Base-by-base conservation (phyloP, 2,888 invertebrate genomes). In the Pachymerium ferrugineum region DNA sequence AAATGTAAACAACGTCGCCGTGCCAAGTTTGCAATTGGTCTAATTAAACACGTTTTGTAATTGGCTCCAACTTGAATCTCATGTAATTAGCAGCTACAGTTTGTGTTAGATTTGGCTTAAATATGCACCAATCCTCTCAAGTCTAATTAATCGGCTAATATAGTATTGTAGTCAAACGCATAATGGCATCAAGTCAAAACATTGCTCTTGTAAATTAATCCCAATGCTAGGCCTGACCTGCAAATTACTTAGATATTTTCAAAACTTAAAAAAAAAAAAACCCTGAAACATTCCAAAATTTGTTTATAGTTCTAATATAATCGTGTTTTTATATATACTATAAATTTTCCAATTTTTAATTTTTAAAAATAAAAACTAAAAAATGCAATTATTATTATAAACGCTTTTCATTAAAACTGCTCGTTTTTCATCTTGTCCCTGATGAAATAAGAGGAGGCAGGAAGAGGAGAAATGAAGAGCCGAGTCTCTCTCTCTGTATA, bases 381-480 rank as follows among this genome's bases (percentile, higher is more conserved):
- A 62, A 62, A 25, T 6, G 28, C 38, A 62, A 28, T 25, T 62
- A 62, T 47, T 47, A 47, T 62, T 62, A 62, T 62, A 62, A 62
- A 62, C 28, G 62, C 28, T 62, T 62, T 62, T 62, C 62, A 62
- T 62, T 62, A 62, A 62, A 62, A 62, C 62, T 28, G 28, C 62
- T 62, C 62, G 28, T 62, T 62, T 28, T 62, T 62, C 62, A 62
- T 62, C 62, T 62, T 25, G 62, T 62, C 25, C 62, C 62, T 62
- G 62, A 62, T 62, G 62, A 62, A 62, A 62, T 62, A 62, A 62
- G n/a, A 62, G 62, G 47, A 54, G 38, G 62, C 62, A 62, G 62
- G 62, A 62, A 62, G 62, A 62, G 8, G 62, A 62, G 62, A 28
- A 62, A 62, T 62, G 62, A 62, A 62, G 62, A 62, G 62, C 62